Evolutionary conservation across 2,113 vertebrate species (phyloP), one percentile per base, ranked within the genome.

Genomic region (Suncus etruscus): DNA sequence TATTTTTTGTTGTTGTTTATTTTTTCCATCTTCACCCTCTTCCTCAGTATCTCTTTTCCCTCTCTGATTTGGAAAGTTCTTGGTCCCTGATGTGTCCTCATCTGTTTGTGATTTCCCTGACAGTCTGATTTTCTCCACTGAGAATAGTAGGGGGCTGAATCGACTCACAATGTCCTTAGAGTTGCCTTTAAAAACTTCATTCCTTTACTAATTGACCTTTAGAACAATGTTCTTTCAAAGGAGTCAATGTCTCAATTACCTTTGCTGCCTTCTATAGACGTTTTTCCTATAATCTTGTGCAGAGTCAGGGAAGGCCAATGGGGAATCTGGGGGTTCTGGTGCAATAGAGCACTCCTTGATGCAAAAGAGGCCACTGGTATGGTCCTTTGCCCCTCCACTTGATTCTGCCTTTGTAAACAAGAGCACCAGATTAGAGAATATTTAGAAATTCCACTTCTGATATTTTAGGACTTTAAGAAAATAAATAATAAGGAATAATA

Each of bases 121-220:
- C 27, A 31, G 7, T 9, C 51, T 39, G 70, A 24, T 51, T 1
- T 63, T 61, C 83, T 58, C 54, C 8, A 24, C 54, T 83, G 11
- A 75, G 24, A 76, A 87, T 93, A 92, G 90, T 88, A 93, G 95
- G 86, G 72, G 93, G 68, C 80, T 0, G 84, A 76, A 82, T 68
- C 90, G 18, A 18, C 82, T 20, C 39, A 0, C 87, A 7, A 22
- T 3, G 0, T 77, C 18, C 51, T 50, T 3, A 83, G 48, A 2
- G 1, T 31, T 11, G 27, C 18, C 39, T 65, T 27, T 48, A 45
- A 39, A 66, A 50, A 15, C 84, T 83, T 76, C 14, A 16, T 73
- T 48, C 39, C n/a, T 66, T 76, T 1, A 0, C 14, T 47, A 31
- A 2, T 75, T 66, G 73, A 69, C 72, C 25, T 81, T 20, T 47